Conservation (phyloP, 2,113 vertebrate species). For the Eonycteris spelaea region DNA sequence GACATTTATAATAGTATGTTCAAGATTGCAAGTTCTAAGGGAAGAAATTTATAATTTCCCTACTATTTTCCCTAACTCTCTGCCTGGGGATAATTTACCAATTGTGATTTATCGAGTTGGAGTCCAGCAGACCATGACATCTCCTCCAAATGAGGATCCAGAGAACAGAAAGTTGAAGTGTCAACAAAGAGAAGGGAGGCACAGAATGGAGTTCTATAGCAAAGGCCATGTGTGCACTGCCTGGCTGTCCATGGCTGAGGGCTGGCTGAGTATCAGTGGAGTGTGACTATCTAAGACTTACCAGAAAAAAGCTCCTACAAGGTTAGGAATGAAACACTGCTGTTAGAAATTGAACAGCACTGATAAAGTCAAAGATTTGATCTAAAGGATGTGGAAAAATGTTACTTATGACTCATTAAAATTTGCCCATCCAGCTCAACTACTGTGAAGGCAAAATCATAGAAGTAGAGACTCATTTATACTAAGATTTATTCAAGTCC, state of each 20-base stretch:
- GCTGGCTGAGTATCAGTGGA: background rate
- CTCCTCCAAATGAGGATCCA: background rate
- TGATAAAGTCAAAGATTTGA: background rate
- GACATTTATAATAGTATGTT: background rate
- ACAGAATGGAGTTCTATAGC: background rate
- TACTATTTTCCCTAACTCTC: background rate
- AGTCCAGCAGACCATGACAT: background rate
- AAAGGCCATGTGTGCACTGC: fast-evolving
- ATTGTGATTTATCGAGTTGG: background rate
- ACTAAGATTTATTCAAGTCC: background rate
- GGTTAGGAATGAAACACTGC: background rate
- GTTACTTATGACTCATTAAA: background rate
- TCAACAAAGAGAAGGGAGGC: background rate
- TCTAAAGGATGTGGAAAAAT: background rate
- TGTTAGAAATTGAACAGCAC: background rate
- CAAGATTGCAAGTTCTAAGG: background rate
- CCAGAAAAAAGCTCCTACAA: background rate
- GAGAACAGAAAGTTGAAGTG: background rate
- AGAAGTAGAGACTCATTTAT: background rate
- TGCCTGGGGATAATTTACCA: background rate
- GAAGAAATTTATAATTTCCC: background rate
- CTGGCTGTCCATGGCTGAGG: background rate
- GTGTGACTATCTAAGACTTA: background rate
- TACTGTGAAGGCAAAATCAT: background rate
- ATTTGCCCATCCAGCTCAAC: no score